phyloP scores from a whole-genome alignment of 1,140 invertebrate genomes.

The Bombus picipes region DNA sequence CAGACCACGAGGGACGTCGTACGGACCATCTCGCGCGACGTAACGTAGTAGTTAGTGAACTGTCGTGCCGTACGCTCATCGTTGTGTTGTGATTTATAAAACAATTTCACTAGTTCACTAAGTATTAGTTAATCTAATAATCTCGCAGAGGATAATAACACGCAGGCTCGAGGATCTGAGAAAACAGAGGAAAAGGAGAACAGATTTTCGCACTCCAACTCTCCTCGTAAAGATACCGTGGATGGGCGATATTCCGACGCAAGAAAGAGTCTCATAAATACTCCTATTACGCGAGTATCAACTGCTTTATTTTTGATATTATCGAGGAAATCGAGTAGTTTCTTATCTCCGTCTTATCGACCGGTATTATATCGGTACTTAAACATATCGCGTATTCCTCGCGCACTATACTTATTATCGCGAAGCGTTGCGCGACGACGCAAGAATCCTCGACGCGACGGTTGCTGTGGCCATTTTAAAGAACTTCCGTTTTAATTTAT shows the following conservation, averaged over 20 bases:
- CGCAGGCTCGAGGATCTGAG: too few relatives aligned
- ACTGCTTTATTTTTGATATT: background rate
- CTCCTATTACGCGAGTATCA: background rate
- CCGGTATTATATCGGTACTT: background rate
- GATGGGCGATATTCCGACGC: background rate
- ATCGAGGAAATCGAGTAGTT: background rate
- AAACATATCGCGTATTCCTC: background rate
- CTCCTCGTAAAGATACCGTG: too few relatives aligned
- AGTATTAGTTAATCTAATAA: too few relatives aligned
- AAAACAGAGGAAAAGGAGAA: too few relatives aligned
- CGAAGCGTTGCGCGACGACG: too few relatives aligned
- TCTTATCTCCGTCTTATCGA: background rate
- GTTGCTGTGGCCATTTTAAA: background rate
- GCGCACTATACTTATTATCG: background rate
- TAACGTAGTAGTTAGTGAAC: too few relatives aligned
- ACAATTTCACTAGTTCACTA: too few relatives aligned
- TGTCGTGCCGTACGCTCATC: rapidly evolving
- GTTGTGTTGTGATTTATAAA: too few relatives aligned
- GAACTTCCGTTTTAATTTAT: conserved; percentile 51
- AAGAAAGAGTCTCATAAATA: background rate
- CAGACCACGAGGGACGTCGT: too few relatives aligned
- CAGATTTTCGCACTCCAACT: too few relatives aligned
- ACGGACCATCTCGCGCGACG: too few relatives aligned
- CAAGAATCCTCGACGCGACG: background rate
- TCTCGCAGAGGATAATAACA: too few relatives aligned